These are phyloP conservation scores for Volucella inanis DNA, from an alignment of 2,888 invertebrate species.

Conservation along the genomic window DNA sequence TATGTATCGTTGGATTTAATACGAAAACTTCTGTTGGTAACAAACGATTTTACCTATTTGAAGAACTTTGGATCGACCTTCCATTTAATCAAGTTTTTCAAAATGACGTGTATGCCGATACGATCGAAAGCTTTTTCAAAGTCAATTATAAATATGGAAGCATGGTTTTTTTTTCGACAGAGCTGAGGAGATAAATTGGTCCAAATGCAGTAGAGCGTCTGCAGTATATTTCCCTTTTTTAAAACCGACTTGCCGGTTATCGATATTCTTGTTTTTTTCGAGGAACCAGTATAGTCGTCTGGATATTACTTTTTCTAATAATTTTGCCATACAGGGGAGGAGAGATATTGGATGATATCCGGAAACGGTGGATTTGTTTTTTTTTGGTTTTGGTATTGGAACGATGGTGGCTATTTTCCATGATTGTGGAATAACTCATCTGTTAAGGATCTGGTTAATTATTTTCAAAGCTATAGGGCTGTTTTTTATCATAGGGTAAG, in stretches of 20 bases:
- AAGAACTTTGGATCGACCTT: too few relatives aligned
- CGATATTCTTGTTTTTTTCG: background rate
- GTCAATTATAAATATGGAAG: too few relatives aligned
- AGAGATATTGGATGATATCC: conserved; percentile 32
- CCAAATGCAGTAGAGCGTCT: background rate
- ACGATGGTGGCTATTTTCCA: conserved; percentile 23
- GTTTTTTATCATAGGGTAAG: background rate
- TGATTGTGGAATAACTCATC: conserved; percentile 7
- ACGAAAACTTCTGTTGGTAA: too few relatives aligned
- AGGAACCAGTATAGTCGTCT: conserved; percentile 8
- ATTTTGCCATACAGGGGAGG: conserved; percentile 32
- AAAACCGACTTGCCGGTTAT: background rate
- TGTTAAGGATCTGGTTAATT: background rate
- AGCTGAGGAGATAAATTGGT: too few relatives aligned
- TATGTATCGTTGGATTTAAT: too few relatives aligned
- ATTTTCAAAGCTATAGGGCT: background rate
- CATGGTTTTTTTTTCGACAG: too few relatives aligned
- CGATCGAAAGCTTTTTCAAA: too few relatives aligned
- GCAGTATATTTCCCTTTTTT: background rate
- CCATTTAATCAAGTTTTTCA: too few relatives aligned
- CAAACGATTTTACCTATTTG: too few relatives aligned
- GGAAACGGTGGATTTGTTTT: background rate
- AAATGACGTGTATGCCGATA: too few relatives aligned
- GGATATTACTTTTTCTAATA: conserved; percentile 29
- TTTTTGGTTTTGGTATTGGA: conserved; percentile 33